Percentiles rank a stretch among this genome's conserved stretches.
phyloP scores from a whole-genome alignment of 2,113 vertebrate species.

The Perccottus glenii region DNA sequence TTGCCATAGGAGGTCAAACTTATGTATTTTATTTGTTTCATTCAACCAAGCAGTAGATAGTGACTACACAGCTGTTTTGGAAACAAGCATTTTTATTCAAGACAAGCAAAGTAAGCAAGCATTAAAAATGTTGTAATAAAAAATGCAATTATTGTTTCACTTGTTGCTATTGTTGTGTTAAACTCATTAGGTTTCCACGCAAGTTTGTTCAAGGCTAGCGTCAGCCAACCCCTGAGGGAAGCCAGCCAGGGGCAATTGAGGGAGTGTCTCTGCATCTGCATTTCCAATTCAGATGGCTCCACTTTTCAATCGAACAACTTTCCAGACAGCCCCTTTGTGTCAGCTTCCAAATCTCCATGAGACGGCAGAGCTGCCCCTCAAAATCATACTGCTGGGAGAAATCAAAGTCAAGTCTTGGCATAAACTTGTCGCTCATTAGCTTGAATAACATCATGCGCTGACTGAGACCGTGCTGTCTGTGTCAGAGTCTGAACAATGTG shows the following conservation, averaged over 20 bases:
- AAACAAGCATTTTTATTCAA: too few species aligned
- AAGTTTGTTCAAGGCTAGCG: conserved; percentile 5
- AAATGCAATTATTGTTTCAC: neutral
- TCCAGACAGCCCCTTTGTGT: conserved; percentile 21
- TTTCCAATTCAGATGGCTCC: conserved; percentile 31
- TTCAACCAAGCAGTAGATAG: too few species aligned
- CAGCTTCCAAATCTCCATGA: conserved; percentile 30
- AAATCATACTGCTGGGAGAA: conserved; percentile 13
- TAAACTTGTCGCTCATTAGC: conserved; percentile 40
- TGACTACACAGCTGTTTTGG: too few species aligned
- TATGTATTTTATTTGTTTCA: too few species aligned
- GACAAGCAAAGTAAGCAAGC: too few species aligned
- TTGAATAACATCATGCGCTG: conserved; percentile 11
- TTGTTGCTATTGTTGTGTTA: conserved; percentile 2
- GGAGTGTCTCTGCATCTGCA: conserved; percentile 24
- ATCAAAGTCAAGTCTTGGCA: conserved; percentile 29
- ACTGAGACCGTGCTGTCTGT: conserved; percentile 1
- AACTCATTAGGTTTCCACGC: conserved; percentile 5
- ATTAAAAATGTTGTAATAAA: too few species aligned
- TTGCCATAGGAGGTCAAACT: too few species aligned
- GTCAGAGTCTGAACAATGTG: neutral
- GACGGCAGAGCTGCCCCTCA: conserved; percentile 27
- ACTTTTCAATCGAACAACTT: conserved; percentile 35
- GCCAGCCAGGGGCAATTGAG: conserved; percentile 29
- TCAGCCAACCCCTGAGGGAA: conserved; percentile 20